These are phyloP conservation scores for Agrochola litura DNA, from an alignment of 2,888 invertebrate genomes.

Conservation along the genomic window DNA sequence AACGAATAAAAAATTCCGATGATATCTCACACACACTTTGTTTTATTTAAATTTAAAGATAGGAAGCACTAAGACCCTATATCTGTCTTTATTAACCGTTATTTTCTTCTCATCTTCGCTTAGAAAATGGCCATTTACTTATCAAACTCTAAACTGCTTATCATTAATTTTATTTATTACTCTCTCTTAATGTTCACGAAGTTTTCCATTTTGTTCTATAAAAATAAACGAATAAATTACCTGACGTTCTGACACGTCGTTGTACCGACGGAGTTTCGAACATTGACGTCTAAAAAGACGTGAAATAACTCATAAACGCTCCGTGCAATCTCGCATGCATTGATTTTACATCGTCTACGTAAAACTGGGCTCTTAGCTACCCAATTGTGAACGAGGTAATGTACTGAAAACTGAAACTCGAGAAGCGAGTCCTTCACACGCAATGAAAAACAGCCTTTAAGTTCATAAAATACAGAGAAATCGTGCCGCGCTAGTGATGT, in stretches of 20 bases:
- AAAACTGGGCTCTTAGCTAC: neutral
- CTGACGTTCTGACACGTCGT: constrained; percentile 2
- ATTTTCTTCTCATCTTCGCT: neutral
- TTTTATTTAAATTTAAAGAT: no score
- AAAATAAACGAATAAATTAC: constrained; percentile 20
- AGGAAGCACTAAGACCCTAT: no score
- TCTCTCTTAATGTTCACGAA: neutral
- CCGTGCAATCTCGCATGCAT: constrained; percentile 7
- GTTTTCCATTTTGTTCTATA: constrained; percentile 1
- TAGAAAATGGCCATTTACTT: neutral
- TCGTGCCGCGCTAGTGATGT: no score
- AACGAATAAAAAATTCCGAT: no score
- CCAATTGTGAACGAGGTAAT: neutral
- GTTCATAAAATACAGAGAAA: neutral
- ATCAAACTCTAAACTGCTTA: neutral
- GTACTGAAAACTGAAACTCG: neutral
- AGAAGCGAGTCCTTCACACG: neutral
- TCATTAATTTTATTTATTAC: constrained; percentile 17
- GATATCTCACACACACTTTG: no score
- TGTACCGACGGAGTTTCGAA: constrained; percentile 11
- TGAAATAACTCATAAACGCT: neutral
- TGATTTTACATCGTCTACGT: neutral
- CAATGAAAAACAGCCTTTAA: neutral
- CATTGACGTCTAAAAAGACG: neutral
- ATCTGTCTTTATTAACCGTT: neutral